Evolutionary conservation across 2,888 invertebrate genomes (phyloP).

Genomic region (Geotrupes spiniger): DNA sequence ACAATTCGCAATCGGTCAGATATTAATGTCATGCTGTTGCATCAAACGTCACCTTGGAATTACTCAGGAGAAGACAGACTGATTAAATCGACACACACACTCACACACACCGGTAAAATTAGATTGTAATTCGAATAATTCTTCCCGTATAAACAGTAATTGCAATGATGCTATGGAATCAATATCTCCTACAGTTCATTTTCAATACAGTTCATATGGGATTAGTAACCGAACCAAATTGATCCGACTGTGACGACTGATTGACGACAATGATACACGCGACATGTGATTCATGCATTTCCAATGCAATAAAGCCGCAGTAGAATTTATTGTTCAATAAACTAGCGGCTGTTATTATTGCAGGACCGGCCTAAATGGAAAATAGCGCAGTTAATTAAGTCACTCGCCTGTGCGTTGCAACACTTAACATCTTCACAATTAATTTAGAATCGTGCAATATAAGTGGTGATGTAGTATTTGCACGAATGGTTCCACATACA

Average conservation of each 20-base stretch:
- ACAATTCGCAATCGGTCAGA: too few relatives aligned
- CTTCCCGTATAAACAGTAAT: slow-evolving; percentile 26
- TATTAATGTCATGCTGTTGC: too few relatives aligned
- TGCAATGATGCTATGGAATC: slow-evolving; percentile 38
- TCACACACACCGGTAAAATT: slow-evolving; percentile 37
- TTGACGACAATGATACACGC: slow-evolving; percentile 47
- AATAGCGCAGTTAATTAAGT: too few relatives aligned
- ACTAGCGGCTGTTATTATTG: slow-evolving; percentile 26
- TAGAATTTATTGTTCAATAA: slow-evolving; percentile 30
- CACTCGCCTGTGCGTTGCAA: too few relatives aligned
- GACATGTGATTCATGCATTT: slow-evolving; percentile 36
- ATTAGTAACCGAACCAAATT: slow-evolving; percentile 34
- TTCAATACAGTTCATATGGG: slow-evolving; percentile 38
- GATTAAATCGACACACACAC: too few relatives aligned
- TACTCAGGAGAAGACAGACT: too few relatives aligned
- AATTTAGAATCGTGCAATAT: too few relatives aligned
- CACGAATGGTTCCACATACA: too few relatives aligned
- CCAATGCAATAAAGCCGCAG: slow-evolving; percentile 31
- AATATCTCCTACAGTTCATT: slow-evolving; percentile 37
- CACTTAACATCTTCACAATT: too few relatives aligned
- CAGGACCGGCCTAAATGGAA: slow-evolving; percentile 23
- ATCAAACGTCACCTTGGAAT: too few relatives aligned
- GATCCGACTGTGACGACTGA: slow-evolving; percentile 44
- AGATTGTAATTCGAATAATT: slow-evolving; percentile 38
- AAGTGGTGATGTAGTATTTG: too few relatives aligned